These are phyloP conservation scores for Ascidia mentula DNA, from an alignment of 23 tunicate species.

Conservation along the genomic window DNA sequence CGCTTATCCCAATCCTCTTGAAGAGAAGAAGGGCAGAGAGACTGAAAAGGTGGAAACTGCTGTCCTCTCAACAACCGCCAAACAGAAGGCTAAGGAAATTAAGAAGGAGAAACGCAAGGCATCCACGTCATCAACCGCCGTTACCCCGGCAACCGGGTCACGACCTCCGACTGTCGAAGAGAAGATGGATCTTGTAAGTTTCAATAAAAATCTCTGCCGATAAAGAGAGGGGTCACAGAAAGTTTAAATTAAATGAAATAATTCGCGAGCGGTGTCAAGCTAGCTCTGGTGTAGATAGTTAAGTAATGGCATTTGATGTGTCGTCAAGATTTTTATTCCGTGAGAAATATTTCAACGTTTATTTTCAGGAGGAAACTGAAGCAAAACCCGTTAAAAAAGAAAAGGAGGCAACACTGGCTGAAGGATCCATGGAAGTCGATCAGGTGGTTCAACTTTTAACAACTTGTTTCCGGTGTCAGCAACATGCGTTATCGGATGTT, in stretches of 20 bases:
- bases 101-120: conserved; percentile 49
- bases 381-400: conserved; percentile 9
- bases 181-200: conserved; percentile 90
- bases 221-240: too few relatives aligned
- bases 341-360: too few relatives aligned
- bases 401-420: not conserved
- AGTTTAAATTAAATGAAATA: too few relatives aligned
- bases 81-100: conserved; percentile 74
- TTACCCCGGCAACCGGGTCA: conserved; percentile 31
- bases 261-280: too few relatives aligned
- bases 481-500: too few relatives aligned
- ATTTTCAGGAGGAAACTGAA: conserved; percentile 21
- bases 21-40: conserved; percentile 93
- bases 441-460: conserved; percentile 8
- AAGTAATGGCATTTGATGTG: too few relatives aligned
- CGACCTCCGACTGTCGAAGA: conserved; percentile 52
- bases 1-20: conserved; percentile 93
- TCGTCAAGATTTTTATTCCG: too few relatives aligned
- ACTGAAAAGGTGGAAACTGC: conserved; percentile 95
- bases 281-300: too few relatives aligned
- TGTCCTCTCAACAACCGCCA: conserved; percentile 88
- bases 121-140: conserved; percentile 47
- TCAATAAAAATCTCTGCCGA: too few relatives aligned
- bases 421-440: conserved; percentile 41
- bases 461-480: not conserved